These are phyloP conservation scores for Phylloscopus trochiloides DNA, from an alignment of 2,113 vertebrate species.

Conservation along the genomic window DNA sequence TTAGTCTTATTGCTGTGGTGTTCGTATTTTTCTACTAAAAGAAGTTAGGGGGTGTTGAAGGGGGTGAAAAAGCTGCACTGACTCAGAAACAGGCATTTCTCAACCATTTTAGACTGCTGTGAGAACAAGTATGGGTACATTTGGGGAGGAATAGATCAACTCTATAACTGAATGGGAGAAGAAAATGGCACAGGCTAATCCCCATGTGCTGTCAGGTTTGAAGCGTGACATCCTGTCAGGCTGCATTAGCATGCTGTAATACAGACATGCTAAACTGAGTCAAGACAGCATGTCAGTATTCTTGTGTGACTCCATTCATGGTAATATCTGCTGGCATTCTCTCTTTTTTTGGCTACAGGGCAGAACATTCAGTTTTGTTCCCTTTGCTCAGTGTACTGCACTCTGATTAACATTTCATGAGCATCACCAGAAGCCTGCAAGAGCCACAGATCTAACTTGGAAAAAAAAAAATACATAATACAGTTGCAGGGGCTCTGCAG, in stretches of 20 bases:
- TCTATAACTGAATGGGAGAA: background rate
- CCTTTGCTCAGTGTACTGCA: background rate
- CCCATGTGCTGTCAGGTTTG: background rate
- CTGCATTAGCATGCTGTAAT: background rate
- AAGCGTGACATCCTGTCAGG: background rate
- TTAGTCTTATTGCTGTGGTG: background rate
- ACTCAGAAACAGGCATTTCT: background rate
- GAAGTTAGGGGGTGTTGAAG: background rate
- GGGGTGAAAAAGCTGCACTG: background rate
- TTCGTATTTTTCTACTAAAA: background rate
- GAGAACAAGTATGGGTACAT: background rate
- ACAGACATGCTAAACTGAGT: background rate
- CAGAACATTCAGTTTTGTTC: conserved; percentile 49
- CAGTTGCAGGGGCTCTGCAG: background rate
- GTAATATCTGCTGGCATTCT: conserved; percentile 29
- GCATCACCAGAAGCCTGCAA: background rate
- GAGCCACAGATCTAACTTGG: background rate
- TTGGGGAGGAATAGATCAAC: background rate
- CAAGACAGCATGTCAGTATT: conserved; percentile 24
- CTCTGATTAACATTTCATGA: background rate
- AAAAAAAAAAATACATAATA: background rate
- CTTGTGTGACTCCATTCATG: background rate
- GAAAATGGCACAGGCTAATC: background rate
- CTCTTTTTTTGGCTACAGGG: conserved; percentile 24
- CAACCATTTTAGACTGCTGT: background rate